Conservation (phyloP, 2,888 invertebrate genomes). For the Epinotia nisella region DNA sequence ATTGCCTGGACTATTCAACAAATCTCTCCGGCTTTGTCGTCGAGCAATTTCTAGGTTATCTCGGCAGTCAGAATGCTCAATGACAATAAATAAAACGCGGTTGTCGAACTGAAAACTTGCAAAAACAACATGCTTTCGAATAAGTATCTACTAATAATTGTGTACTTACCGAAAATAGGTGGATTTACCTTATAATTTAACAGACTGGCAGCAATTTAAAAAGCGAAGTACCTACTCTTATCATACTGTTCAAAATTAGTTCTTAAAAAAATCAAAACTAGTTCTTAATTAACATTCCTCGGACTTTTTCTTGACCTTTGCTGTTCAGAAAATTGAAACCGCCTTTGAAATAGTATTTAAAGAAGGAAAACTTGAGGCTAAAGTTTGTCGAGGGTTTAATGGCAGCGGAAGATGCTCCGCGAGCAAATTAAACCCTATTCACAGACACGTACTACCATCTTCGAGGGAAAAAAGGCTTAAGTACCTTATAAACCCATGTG, state of each 20-base stretch:
- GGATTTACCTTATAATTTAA: not conserved
- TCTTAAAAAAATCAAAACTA: constrained; percentile 19
- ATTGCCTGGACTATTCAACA: too few relatives aligned
- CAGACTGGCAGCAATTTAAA: not conserved
- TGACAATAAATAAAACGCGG: too few relatives aligned
- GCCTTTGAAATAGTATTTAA: constrained; percentile 32
- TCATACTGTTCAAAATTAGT: not conserved
- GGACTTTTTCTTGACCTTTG: constrained; percentile 22
- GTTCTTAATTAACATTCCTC: constrained; percentile 16
- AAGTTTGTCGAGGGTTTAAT: constrained; percentile 38
- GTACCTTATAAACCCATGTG: not conserved
- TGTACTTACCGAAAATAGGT: too few relatives aligned
- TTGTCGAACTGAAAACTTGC: too few relatives aligned
- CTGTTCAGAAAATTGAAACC: constrained; percentile 27
- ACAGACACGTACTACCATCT: constrained; percentile 49
- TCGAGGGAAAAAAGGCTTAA: constrained; percentile 9
- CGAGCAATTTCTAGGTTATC: too few relatives aligned
- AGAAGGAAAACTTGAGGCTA: constrained; percentile 31
- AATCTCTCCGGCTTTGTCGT: too few relatives aligned
- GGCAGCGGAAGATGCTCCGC: constrained; percentile 35
- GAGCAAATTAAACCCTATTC: constrained; percentile 66
- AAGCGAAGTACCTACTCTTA: not conserved
- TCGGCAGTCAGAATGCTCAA: too few relatives aligned
- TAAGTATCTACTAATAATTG: too few relatives aligned
- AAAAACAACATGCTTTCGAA: too few relatives aligned